A percentile compares a stretch with the other conserved stretches of the same genome.
These are phyloP conservation scores for Tragelaphus buxtoni DNA, from an alignment of 2,113 vertebrate genomes.

Conservation along the genomic window DNA sequence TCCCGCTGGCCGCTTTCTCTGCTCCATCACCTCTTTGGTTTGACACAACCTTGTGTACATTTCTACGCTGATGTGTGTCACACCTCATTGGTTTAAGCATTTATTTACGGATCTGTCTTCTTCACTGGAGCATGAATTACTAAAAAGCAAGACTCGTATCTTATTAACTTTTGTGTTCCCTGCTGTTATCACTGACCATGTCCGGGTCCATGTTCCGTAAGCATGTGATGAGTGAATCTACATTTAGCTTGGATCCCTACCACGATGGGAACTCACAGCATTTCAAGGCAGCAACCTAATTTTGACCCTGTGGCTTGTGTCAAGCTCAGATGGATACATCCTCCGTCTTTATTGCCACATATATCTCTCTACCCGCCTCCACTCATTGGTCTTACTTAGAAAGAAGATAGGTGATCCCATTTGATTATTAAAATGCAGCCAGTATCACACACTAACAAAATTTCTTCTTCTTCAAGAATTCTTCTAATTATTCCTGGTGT, in stretches of 20 bases:
- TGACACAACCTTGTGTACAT: background rate
- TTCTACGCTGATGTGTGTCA: background rate
- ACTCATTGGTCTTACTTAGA: background rate
- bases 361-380: background rate
- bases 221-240: conserved; percentile 11
- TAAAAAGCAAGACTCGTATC: background rate
- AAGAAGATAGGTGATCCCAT: background rate
- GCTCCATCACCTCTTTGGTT: background rate
- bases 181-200: conserved; percentile 13
- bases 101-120: conserved; percentile 19
- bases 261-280: background rate
- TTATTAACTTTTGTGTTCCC: conserved; percentile 20
- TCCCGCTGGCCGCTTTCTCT: background rate
- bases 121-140: background rate
- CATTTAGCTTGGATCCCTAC: background rate
- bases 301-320: background rate
- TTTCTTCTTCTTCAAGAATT: background rate
- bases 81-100: background rate
- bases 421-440: background rate
- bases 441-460: background rate
- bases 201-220: background rate
- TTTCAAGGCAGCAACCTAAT: background rate
- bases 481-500: background rate
- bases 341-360: background rate
- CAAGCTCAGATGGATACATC: background rate